A percentile compares a stretch with the other conserved stretches of the same genome.
phyloP scores from a whole-genome alignment of 2,797 vertebrate species.

The Hemibagrus guttatus region DNA sequence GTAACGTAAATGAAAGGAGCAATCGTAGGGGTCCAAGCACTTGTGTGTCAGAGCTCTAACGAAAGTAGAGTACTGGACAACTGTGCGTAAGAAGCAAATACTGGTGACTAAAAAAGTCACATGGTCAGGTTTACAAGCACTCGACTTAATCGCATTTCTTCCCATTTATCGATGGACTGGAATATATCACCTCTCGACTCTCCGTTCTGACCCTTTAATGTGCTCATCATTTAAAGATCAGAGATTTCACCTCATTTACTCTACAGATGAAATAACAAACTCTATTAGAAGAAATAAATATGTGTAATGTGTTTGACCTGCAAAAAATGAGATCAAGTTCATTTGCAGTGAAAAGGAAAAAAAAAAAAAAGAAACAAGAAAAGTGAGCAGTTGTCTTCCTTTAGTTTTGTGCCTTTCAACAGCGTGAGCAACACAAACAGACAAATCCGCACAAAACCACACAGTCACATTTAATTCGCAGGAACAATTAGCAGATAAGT shows the following conservation, averaged over 20 bases:
- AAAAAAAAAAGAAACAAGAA: not conserved
- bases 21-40: not conserved
- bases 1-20: not conserved
- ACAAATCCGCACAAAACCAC: constrained; percentile 2
- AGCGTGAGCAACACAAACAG: not conserved
- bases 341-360: not conserved
- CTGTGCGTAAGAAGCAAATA: not conserved
- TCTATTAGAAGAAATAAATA: not conserved
- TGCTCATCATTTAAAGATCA: not conserved
- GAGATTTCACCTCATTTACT: not conserved
- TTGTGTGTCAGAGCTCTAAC: not conserved
- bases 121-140: not conserved
- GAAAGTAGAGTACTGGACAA: not conserved
- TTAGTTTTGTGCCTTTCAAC: not conserved
- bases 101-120: too few relatives aligned
- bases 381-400: too few relatives aligned
- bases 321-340: not conserved
- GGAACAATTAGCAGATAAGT: not conserved
- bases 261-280: not conserved
- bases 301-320: not conserved
- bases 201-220: not conserved
- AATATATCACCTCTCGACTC: not conserved
- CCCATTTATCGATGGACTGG: too few relatives aligned
- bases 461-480: not conserved
- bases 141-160: not conserved